Evolutionary conservation across 2,113 vertebrate species (phyloP), one percentile per base, ranked within the genome.

Genomic region (Sus scrofa): DNA sequence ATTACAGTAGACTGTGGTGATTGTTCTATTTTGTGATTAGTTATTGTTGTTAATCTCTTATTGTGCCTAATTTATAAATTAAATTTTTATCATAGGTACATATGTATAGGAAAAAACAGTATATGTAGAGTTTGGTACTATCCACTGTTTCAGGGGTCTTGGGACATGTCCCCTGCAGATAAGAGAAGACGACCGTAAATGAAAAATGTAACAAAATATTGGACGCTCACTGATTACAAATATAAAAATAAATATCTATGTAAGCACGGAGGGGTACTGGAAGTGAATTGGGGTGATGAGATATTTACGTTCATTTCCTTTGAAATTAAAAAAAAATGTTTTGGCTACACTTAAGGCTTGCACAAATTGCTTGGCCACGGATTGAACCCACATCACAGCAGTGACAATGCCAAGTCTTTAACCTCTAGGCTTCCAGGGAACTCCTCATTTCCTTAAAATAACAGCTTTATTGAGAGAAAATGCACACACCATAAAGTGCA

Each of bases 231-330:
- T 58, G 34, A 62, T 70, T 86, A 70, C 30, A 87, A 70, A 30
- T 32, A 87, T 58, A 58, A 93, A 78, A 93, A 71, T 91, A 82
- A 90, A 79, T 71, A n/a, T 75, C 74, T 65, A 26, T 67, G 19
- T 65, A 71, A 70, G 62, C 54, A 87, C 56, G 70, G 82, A 70
- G 34, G 86, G 78, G 19, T 52, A n/a, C 52, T 90, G 50, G 54
- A 67, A 81, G 24, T 77, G 37, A 56, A 77, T 37, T 95, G 83
- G 60, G 11, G 30, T 52, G 22, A 63, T 86, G 50, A 70, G 52
- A 89, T 30, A 77, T 78, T 91, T 71, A 50, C 27, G 39, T 83
- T 91, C 30, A 26, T 83, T 83, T 93, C 14, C n/a, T 63, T 73
- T 91, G 44, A 44, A 44, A 44, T 44, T 44, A 44, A 44, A 44